Base-by-base conservation (phyloP, 2,797 vertebrate species). In the Microhierax caerulescens region DNA sequence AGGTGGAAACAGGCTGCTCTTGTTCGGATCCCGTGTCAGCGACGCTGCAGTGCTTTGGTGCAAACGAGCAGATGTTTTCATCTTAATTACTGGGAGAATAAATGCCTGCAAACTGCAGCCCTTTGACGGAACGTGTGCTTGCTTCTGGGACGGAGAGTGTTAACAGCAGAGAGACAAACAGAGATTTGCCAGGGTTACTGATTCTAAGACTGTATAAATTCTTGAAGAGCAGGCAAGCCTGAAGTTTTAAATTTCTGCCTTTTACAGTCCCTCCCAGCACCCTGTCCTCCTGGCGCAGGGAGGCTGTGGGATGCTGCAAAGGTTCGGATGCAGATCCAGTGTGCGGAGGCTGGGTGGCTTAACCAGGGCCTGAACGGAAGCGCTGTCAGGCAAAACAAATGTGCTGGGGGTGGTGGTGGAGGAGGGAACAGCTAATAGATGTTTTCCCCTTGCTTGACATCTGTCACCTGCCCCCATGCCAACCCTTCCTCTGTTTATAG, bases 401-500 rank as follows among this genome's bases (percentile, higher is more conserved):
- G 60, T 43, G 27, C 54, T 61, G 64, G 69, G 57, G 41, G 65
- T 68, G 77, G 73, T 20, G 70, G 24, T 54, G 88, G 80, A 68
- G 81, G 64, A 95, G 12, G 37, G 92, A 94, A 68, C 45, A 85
- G 59, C 67, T 93, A 94, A 97, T 92, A 87, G 90, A 77, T 94
- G 54, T 89, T 93, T 90, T 97, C 90, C 88, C 93, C 76, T 93
- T 94, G 77, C 78, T 90, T 93, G 95, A 94, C 92, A 85, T 90
- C 94, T 96, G 95, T 74, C 95, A 91, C 84, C 77, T 89, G 80
- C 88, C 91, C 90, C 51, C 39, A 57, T 11, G n/a, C 86, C 96
- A 95, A 13, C 51, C 68, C 39, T 92, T 88, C 74, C 91, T 91
- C 88, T 96, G 94, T 96, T 96, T 91, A 79, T 39, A 92, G 74